Evolutionary conservation across 2,797 vertebrate genomes (phyloP).

Genomic region (Sciaenops ocellatus): DNA sequence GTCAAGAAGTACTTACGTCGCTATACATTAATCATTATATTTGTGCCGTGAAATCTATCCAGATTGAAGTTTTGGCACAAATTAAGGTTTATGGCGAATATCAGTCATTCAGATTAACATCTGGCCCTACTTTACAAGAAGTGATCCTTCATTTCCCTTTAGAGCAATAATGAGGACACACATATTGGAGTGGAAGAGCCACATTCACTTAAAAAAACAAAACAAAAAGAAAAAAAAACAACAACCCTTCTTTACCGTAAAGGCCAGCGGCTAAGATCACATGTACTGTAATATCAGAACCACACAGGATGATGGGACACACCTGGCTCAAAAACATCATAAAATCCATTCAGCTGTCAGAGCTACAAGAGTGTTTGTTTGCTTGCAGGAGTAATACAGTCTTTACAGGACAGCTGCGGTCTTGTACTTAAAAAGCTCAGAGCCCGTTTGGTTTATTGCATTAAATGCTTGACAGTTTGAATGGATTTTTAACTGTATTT

Average conservation of each 20-base stretch:
- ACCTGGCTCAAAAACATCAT: constrained; percentile 57
- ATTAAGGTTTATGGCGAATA: constrained; percentile 16
- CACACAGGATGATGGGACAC: constrained; percentile 51
- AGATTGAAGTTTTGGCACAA: constrained; percentile 43
- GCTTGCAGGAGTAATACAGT: constrained; percentile 6
- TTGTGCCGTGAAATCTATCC: neutral
- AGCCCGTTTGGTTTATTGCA: constrained; percentile 44
- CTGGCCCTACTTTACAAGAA: constrained; percentile 62
- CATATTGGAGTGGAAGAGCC: constrained; percentile 62
- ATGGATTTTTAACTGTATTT: constrained; percentile 42
- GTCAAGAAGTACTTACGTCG: constrained; percentile 6
- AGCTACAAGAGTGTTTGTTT: constrained; percentile 34
- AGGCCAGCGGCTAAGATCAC: constrained; percentile 39
- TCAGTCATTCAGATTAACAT: constrained; percentile 39
- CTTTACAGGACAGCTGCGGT: constrained; percentile 37
- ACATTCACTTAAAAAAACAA: constrained; percentile 33
- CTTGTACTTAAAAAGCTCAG: constrained; percentile 8
- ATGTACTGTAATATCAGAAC: constrained; percentile 46
- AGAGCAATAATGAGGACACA: constrained; percentile 60
- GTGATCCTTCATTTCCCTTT: constrained; percentile 67
- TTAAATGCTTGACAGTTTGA: constrained; percentile 33
- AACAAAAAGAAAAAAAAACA: neutral
- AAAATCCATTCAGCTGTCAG: constrained; percentile 55
- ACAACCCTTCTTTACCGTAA: constrained; percentile 40
- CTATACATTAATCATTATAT: constrained; percentile 25